Evolutionary conservation across 2,888 invertebrate genomes (phyloP).

Genomic region (Morinoia aosen): DNA sequence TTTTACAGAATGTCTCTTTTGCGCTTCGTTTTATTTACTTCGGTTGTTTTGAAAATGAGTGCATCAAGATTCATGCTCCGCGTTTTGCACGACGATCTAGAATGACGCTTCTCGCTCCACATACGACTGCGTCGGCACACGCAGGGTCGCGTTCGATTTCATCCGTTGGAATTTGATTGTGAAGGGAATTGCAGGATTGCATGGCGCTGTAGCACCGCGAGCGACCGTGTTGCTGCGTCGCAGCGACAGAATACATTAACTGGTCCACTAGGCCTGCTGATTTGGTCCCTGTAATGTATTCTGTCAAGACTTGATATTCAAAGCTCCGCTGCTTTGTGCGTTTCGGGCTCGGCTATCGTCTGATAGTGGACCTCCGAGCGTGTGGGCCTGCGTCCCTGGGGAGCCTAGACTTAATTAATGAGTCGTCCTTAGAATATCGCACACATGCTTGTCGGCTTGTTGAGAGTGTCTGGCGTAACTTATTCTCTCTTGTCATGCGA

Average conservation of each 20-base stretch:
- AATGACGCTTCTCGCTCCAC: too few relatives aligned
- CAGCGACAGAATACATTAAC: neutral
- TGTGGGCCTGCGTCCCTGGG: neutral
- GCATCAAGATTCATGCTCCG: neutral
- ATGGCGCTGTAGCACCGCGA: slow-evolving; percentile 12
- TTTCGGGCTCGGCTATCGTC: neutral
- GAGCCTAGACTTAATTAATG: neutral
- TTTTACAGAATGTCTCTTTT: neutral
- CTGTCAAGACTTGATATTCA: neutral
- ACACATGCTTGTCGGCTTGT: neutral
- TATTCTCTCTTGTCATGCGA: neutral
- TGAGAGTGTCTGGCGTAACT: neutral
- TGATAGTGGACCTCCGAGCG: neutral
- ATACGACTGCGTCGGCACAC: too few relatives aligned
- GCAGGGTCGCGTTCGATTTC: neutral
- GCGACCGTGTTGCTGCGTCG: neutral
- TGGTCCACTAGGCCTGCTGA: neutral
- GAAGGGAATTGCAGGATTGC: neutral
- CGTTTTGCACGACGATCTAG: neutral
- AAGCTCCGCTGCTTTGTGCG: neutral
- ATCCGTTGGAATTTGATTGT: neutral
- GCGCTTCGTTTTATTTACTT: neutral
- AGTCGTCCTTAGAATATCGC: neutral
- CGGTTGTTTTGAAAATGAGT: neutral
- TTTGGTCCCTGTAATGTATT: neutral